Base-by-base conservation (phyloP, 2,888 invertebrate species). In the Metellina segmentata region DNA sequence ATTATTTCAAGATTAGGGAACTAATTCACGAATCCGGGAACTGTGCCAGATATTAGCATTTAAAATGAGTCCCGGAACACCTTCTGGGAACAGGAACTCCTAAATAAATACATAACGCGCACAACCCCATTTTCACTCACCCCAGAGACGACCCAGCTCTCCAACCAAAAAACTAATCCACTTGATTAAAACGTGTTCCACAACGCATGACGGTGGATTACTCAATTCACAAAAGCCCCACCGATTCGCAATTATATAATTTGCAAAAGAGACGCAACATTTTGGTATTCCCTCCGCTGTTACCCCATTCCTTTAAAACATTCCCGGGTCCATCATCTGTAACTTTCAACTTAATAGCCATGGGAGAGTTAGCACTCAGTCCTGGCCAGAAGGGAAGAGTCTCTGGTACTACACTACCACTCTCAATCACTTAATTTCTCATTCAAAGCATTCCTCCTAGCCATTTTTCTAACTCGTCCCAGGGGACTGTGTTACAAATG, bases 381-480 rank as follows among this genome's bases (percentile, higher is more conserved):
- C 34, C 34, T 34, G 34, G 34, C 34, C 34, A 34, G 4, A 34
- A n/a, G 61, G 11, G 61, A 11, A 61, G 61, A 61, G 61, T 61
- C 61, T 34, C 34, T 34, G 4, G 34, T 34, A 1, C 34, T 34
- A 4, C 13, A 69, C 69, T 69, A n/a, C 16, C n/a, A n/a, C 69
- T 69, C 34, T 74, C 34, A 19, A 19, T 74, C 74, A 19, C 74
- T 74, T 74, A 74, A 74, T 74, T 74, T 11, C 74, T 85, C 85
- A 85, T 85, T 85, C 85, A 20, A 19, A 9, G 61, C 72, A 49
- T 8, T 13, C 82, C 71, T n/a, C 9, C 11, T 51, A 49, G 81
- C 74, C 85, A 85, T 85, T 85, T 85, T 85, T 75, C 75, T 61
- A 85, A 75, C 74, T 9, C 75, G 16, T 85, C 75, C 85, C 75